These are phyloP conservation scores for Eulithis prunata DNA, from an alignment of 2,888 invertebrate species.

Conservation along the genomic window DNA sequence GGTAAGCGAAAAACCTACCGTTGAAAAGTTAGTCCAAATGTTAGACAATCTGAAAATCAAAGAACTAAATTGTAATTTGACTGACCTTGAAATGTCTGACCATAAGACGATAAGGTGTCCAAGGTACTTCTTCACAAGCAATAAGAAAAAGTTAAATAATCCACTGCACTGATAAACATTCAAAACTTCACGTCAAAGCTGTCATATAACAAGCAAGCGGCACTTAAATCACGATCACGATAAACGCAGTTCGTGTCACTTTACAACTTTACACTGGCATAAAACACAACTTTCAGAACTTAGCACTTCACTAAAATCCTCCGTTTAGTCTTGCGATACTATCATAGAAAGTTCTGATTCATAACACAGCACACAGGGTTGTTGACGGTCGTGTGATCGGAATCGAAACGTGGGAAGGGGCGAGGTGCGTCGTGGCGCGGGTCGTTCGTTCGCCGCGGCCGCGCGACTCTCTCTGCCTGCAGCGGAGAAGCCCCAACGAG, in stretches of 20 bases:
- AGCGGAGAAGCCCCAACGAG: slow-evolving; percentile 68
- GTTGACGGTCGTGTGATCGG: slow-evolving; percentile 65
- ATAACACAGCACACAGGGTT: slow-evolving; percentile 64
- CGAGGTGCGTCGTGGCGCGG: slow-evolving; percentile 21
- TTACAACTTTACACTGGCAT: slow-evolving; percentile 55
- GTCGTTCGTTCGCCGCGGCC: slow-evolving; percentile 65
- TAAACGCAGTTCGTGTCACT: slow-evolving; percentile 52
- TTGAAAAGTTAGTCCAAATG: not conserved
- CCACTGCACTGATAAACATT: slow-evolving; percentile 55
- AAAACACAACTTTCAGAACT: slow-evolving; percentile 59
- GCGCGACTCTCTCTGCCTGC: slow-evolving; percentile 75
- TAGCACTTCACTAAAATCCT: slow-evolving; percentile 66
- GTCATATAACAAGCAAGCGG: slow-evolving; percentile 57
- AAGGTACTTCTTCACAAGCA: slow-evolving; percentile 42
- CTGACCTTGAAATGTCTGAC: slow-evolving; percentile 51
- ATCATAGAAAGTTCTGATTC: slow-evolving; percentile 26
- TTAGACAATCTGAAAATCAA: slow-evolving; percentile 10
- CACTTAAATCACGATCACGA: slow-evolving; percentile 61
- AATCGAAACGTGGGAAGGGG: slow-evolving; percentile 53
- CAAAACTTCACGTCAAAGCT: slow-evolving; percentile 53
- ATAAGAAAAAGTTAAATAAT: slow-evolving; percentile 57
- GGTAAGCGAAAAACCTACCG: not conserved
- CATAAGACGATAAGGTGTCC: slow-evolving; percentile 42
- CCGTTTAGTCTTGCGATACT: slow-evolving; percentile 15
- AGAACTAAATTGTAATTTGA: slow-evolving; percentile 15